These are phyloP conservation scores for Meles meles DNA, from an alignment of 2,113 vertebrate species.

Conservation along the genomic window DNA sequence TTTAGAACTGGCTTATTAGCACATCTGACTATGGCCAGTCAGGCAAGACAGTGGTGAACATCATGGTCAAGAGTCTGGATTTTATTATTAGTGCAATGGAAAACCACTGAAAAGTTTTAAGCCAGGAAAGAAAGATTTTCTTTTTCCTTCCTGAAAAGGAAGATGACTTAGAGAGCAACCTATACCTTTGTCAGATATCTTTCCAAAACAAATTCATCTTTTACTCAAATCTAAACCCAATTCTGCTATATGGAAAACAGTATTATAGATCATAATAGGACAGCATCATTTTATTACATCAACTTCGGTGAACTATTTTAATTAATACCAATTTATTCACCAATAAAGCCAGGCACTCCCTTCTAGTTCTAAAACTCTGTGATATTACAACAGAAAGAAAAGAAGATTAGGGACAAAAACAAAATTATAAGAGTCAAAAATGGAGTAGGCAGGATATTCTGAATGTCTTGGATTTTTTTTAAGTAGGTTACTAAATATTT, in stretches of 20 bases:
- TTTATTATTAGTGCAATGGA: not conserved
- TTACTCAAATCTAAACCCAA: not conserved
- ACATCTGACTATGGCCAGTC: not conserved
- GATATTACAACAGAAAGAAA: not conserved
- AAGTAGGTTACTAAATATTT: slow-evolving; percentile 47
- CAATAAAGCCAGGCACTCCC: not conserved
- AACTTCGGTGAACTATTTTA: not conserved
- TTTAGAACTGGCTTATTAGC: not conserved
- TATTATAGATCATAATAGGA: not conserved
- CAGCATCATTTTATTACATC: not conserved
- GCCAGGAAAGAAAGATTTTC: not conserved
- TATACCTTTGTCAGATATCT: not conserved
- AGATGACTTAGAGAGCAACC: not conserved
- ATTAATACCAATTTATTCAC: not conserved
- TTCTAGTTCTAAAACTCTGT: not conserved
- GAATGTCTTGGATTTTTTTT: not conserved
- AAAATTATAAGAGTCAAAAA: not conserved
- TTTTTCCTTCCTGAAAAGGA: not conserved
- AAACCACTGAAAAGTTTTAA: not conserved
- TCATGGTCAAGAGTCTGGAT: not conserved
- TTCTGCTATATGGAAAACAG: not conserved
- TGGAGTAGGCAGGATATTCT: not conserved
- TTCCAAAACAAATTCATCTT: not conserved
- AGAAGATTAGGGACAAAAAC: not conserved
- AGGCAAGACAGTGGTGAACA: not conserved